Conservation (phyloP, 2,888 invertebrate species). For the Hydropsyche betteni region DNA sequence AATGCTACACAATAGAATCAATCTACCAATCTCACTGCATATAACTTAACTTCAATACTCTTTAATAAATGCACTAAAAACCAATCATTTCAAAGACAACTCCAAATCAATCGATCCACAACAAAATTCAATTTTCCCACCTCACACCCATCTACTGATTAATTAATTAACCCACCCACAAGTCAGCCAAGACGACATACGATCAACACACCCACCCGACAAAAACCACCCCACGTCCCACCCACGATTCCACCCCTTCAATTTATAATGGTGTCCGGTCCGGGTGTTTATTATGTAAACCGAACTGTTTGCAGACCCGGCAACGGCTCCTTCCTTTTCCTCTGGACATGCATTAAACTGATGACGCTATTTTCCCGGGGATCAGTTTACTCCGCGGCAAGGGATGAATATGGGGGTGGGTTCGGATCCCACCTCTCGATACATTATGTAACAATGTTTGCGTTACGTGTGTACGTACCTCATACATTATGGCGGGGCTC, state of each 20-base stretch:
- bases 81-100: no score
- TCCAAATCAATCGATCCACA: no score
- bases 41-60: no score
- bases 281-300: slow-evolving; percentile 50
- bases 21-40: no score
- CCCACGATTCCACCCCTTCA: slow-evolving; percentile 16
- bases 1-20: no score
- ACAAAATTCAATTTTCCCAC: no score
- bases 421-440: slow-evolving; percentile 37
- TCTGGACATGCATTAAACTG: slow-evolving; percentile 48
- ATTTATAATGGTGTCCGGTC: slow-evolving; percentile 48
- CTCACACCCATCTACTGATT: no score
- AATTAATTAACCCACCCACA: no score
- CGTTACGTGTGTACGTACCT: slow-evolving; percentile 37
- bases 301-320: slow-evolving; percentile 36
- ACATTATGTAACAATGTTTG: slow-evolving; percentile 50
- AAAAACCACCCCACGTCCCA: no score
- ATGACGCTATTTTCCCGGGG: slow-evolving; percentile 49
- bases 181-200: no score
- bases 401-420: slow-evolving; percentile 2
- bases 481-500: slow-evolving; percentile 38
- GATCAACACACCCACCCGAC: no score
- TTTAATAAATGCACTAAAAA: no score
- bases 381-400: slow-evolving; percentile 48
- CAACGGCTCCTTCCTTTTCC: slow-evolving; percentile 28